A percentile compares a stretch with the other conserved stretches of the same genome.
phyloP scores from a whole-genome alignment of 2,797 vertebrate species.

The Fundulus diaphanus region DNA sequence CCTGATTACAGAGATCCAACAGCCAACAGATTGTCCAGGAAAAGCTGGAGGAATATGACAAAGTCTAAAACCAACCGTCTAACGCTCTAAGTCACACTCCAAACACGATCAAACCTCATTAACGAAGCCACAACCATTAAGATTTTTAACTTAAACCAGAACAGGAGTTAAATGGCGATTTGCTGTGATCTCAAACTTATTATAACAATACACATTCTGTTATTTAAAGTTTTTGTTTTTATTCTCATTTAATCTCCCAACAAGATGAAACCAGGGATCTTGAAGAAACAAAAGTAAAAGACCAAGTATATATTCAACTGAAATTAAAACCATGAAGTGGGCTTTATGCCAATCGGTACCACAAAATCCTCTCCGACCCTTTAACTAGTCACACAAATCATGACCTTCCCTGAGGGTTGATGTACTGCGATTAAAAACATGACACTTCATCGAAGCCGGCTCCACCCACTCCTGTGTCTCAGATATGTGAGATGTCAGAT shows the following conservation, averaged over 20 bases:
- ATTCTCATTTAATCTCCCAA: not conserved
- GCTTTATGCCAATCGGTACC: constrained; percentile 32
- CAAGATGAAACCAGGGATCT: not conserved
- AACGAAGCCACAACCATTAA: not conserved
- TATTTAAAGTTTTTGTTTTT: not conserved
- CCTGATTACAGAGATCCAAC: not conserved
- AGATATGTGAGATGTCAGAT: constrained; percentile 60
- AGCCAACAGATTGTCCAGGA: not conserved
- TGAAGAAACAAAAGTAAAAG: not conserved
- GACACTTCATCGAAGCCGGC: constrained; percentile 45
- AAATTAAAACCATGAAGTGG: constrained; percentile 11
- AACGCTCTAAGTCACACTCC: not conserved
- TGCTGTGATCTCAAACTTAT: not conserved
- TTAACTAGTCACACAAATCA: constrained; percentile 36
- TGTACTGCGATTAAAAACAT: constrained; percentile 60
- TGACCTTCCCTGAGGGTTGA: constrained; percentile 46
- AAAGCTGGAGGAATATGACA: not conserved
- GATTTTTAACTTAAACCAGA: not conserved
- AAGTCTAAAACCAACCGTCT: not conserved
- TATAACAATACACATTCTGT: not conserved
- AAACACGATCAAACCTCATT: not conserved
- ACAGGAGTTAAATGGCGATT: not conserved
- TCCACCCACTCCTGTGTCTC: constrained; percentile 33
- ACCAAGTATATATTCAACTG: not conserved
- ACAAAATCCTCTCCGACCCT: constrained; percentile 22